Conservation (phyloP, 2,113 vertebrate genomes). For the Oreochromis aureus region DNA sequence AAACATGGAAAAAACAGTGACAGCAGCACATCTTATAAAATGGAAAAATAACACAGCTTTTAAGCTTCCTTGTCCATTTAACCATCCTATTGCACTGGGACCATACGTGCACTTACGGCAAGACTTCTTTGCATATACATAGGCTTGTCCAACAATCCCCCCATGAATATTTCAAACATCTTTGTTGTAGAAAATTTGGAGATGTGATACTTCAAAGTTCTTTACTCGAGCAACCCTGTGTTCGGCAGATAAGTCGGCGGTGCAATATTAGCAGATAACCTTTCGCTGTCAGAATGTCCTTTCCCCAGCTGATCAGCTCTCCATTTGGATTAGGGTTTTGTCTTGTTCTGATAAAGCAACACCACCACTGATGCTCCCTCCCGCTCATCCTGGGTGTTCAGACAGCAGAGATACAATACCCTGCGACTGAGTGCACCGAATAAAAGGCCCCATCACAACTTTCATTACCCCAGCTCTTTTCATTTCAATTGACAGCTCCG, state of each 20-base stretch:
- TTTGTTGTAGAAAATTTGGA: neutral
- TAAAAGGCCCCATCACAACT: slow-evolving; percentile 18
- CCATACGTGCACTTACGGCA: neutral
- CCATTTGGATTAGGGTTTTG: slow-evolving; percentile 30
- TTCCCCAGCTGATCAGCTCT: slow-evolving; percentile 22
- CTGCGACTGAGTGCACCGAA: neutral
- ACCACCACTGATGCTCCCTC: neutral
- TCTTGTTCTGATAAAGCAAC: slow-evolving; percentile 37
- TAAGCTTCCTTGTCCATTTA: neutral
- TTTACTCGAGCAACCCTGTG: neutral
- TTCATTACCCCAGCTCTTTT: slow-evolving; percentile 34
- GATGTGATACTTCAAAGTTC: neutral
- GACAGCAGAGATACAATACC: slow-evolving; percentile 19
- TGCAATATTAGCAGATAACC: slow-evolving; percentile 10
- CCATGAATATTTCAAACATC: neutral
- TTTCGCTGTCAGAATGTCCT: neutral
- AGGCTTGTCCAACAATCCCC: neutral
- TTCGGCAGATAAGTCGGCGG: neutral
- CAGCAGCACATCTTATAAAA: neutral
- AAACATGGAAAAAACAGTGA: neutral
- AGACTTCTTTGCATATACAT: slow-evolving; percentile 50
- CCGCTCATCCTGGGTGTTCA: neutral
- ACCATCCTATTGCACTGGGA: neutral
- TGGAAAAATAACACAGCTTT: neutral
- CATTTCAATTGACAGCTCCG: slow-evolving; percentile 47